phyloP scores from a whole-genome alignment of 2,888 invertebrate genomes.

The Mylabris sibirica region DNA sequence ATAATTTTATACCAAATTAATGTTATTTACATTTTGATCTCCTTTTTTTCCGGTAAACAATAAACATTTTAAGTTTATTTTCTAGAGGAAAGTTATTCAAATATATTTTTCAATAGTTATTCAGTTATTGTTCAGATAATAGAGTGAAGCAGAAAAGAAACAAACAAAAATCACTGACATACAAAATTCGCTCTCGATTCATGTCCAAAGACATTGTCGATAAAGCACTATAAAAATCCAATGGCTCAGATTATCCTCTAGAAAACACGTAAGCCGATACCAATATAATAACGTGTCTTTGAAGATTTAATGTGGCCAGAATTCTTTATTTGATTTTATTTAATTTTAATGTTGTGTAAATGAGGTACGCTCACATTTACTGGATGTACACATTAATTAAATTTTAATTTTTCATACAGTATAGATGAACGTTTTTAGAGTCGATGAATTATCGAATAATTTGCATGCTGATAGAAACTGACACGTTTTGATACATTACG shows the following conservation, averaged over 20 bases:
- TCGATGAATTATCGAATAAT: background rate
- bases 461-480: background rate
- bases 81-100: background rate
- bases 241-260: background rate
- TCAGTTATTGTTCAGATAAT: background rate
- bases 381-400: background rate
- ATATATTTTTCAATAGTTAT: background rate
- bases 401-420: slow-evolving; percentile 5
- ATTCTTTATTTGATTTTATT: background rate
- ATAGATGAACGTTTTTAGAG: background rate
- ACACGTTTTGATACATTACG: background rate
- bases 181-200: background rate
- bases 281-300: background rate
- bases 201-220: background rate
- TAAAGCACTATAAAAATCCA: slow-evolving; percentile 4
- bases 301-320: background rate
- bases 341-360: background rate
- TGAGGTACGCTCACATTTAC: background rate
- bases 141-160: background rate
- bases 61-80: background rate
- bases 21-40: background rate
- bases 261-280: background rate
- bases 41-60: background rate
- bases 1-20: background rate
- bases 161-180: background rate